These are phyloP conservation scores for Caenorhabditis sp. DNA, from an alignment of 2,888 invertebrate genomes.

Conservation along the genomic window DNA sequence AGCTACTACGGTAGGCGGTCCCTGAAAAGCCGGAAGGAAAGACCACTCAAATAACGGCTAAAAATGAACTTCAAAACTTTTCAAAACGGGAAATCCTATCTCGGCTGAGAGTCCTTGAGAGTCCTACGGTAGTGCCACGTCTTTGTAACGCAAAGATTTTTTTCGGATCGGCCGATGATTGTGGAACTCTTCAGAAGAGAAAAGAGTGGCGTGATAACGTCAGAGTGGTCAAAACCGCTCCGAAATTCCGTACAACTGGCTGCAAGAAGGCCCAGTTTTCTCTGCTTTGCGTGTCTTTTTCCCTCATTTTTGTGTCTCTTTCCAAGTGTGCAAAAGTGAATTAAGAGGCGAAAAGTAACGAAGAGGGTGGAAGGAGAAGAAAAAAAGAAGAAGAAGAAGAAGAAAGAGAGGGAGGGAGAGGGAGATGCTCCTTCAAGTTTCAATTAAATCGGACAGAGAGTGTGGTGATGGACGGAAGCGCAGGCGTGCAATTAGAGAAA, in stretches of 20 bases:
- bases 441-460: conserved; percentile 41
- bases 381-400: not conserved
- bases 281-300: conserved; percentile 2
- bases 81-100: not conserved
- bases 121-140: not conserved
- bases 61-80: no score
- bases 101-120: not conserved
- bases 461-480: conserved; percentile 6
- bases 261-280: not conserved
- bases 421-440: conserved; percentile 22
- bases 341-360: conserved; percentile 48
- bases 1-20: no score
- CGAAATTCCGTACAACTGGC: not conserved
- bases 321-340: conserved; percentile 37
- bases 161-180: not conserved
- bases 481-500: conserved; percentile 19
- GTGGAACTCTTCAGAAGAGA: conserved; percentile 3
- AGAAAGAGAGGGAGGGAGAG: not conserved
- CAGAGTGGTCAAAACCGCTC: not conserved
- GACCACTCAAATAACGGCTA: no score
- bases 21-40: no score
- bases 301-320: not conserved
- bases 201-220: not conserved
- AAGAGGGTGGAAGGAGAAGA: not conserved
- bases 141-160: not conserved